A percentile compares a stretch with the other conserved stretches of the same genome.
Conservation (phyloP, 2,888 invertebrate genomes). For the Capitulum mitella region DNA sequence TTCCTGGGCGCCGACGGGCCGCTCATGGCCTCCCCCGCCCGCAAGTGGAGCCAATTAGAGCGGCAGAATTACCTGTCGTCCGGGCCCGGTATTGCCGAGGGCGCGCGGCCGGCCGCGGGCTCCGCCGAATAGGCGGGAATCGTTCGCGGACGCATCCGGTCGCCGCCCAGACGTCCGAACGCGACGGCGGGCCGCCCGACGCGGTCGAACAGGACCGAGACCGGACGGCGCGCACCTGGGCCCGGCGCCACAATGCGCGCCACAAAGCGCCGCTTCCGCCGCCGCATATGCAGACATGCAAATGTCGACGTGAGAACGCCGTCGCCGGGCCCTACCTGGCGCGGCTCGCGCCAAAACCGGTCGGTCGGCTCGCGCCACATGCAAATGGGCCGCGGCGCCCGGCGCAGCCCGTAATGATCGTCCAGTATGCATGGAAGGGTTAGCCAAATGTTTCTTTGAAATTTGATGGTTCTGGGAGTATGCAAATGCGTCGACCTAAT, state of each 20-base stretch:
- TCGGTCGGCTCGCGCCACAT: not conserved
- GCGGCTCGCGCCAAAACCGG: conserved; percentile 6
- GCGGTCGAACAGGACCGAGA: not conserved
- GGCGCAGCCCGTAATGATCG: not conserved
- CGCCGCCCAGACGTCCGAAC: not conserved
- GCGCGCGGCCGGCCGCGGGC: not conserved
- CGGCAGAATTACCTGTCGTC: not conserved
- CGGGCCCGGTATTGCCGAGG: not conserved
- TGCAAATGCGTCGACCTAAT: not conserved
- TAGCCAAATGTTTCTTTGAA: conserved; percentile 6
- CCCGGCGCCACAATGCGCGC: conserved; percentile 12
- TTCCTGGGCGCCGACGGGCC: not conserved
- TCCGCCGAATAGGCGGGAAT: not conserved
- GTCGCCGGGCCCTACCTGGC: not conserved
- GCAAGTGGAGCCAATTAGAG: not conserved
- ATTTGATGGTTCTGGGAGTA: conserved; percentile 3
- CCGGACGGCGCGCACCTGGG: not conserved
- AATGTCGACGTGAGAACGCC: not conserved
- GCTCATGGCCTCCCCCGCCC: too few relatives aligned
- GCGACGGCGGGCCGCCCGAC: not conserved
- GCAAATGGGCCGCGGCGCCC: not conserved
- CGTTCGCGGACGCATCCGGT: not conserved
- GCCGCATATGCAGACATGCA: conserved; percentile 10
- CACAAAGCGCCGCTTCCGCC: not conserved
- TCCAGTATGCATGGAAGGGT: conserved; percentile 10